phyloP scores from a whole-genome alignment of 2,888 invertebrate genomes.

The Arctia plantaginis region DNA sequence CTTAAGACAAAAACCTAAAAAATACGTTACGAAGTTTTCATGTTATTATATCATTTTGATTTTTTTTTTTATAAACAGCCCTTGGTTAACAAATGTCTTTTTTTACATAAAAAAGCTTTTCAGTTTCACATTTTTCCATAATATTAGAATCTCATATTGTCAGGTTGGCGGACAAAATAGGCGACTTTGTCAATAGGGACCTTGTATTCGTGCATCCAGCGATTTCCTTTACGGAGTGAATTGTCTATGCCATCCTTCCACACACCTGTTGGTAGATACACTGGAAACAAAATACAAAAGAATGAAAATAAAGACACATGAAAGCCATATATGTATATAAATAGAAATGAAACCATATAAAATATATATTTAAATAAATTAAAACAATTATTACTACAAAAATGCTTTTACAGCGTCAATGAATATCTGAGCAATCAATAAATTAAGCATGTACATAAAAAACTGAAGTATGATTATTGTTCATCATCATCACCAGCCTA shows the following conservation, averaged over 20 bases:
- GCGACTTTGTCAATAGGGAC: conserved; percentile 93
- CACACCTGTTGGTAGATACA: conserved; percentile 95
- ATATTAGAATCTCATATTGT: conserved; percentile 91
- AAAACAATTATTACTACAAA: too few species aligned
- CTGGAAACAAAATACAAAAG: conserved; percentile 68
- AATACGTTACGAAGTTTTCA: not conserved
- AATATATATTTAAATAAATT: too few species aligned
- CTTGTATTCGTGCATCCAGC: conserved; percentile 96
- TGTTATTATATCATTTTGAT: not conserved
- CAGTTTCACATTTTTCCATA: not conserved
- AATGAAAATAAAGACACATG: not conserved
- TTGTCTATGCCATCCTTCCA: conserved; percentile 97
- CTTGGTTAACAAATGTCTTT: not conserved
- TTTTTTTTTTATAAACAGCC: not conserved
- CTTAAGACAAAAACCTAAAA: not conserved
- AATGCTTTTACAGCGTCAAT: too few species aligned
- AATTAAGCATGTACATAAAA: too few species aligned
- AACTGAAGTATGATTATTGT: too few species aligned
- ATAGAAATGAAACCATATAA: too few species aligned
- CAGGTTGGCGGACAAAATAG: conserved; percentile 94
- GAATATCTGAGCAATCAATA: too few species aligned
- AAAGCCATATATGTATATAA: not conserved
- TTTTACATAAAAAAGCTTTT: not conserved
- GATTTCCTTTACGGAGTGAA: conserved; percentile 93
- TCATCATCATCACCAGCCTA: too few species aligned